Base-by-base conservation (phyloP, 1,140 invertebrate species). In the Lineus longissimus region DNA sequence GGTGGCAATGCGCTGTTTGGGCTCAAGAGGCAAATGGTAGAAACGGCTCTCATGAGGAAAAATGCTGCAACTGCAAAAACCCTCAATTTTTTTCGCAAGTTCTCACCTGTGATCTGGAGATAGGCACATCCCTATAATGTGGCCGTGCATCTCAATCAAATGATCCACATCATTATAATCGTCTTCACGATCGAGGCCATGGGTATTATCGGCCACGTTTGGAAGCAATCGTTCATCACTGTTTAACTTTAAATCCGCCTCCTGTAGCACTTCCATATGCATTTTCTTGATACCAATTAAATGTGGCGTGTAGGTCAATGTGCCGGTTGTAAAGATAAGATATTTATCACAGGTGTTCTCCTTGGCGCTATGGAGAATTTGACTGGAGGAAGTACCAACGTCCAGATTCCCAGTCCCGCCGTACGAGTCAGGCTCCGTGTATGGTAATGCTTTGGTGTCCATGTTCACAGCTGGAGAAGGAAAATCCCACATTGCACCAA, bases 51-150 rank as follows among this genome's bases (percentile, higher is more conserved):
- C n/a, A n/a, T n/a, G n/a, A n/a, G n/a, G n/a, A n/a, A n/a, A n/a
- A n/a, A n/a, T n/a, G n/a, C n/a, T n/a, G n/a, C n/a, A n/a, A n/a
- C n/a, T n/a, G n/a, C n/a, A n/a, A n/a, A n/a, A n/a, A n/a, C n/a
- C n/a, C n/a, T n/a, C n/a, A n/a, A n/a, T n/a, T n/a, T n/a, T n/a
- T n/a, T n/a, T n/a, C n/a, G n/a, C n/a, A n/a, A n/a, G n/a, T n/a
- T n/a, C 64, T 65, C 76, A 90, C 88, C 88, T 88, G 68, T 93
- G 90, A 83, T 94, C 92, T 0, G 91, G 92, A 61, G 91, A 93
- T 11, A 94, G 81, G 6, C 89, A 87, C 90, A 94, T 92, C 69
- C 92, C 92, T 70, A 94, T 92, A 60, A 94, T 93, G 74, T 94
- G 91, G 0, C 92, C 92, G 77, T 92, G 89, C 29, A 95, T 82